Percentiles rank a stretch among this genome's conserved stretches.
These are phyloP conservation scores for Dysidea cf. avara DNA, from an alignment of 37 sponge, comb jelly and placozoan species.

Conservation along the genomic window DNA sequence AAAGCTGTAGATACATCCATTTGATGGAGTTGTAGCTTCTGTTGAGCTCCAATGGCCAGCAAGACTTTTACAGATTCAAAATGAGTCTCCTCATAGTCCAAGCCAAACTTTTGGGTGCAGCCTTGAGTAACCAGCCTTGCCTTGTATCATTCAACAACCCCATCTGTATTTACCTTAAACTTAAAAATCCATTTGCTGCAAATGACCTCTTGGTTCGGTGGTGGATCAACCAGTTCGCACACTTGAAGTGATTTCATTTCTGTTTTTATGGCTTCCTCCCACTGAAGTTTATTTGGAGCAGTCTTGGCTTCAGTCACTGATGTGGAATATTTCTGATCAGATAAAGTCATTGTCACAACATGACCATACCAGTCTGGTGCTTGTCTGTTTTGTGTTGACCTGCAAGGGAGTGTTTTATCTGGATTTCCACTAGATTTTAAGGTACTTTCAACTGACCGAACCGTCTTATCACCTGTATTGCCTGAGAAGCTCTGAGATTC, in stretches of 20 bases:
- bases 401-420: background rate
- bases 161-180: constrained; percentile 6
- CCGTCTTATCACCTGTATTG: background rate
- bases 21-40: too few relatives aligned
- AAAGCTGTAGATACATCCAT: too few relatives aligned
- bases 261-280: constrained; percentile 31
- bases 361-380: constrained; percentile 22
- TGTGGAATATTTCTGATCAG: background rate
- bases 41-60: too few relatives aligned
- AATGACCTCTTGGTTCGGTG: background rate
- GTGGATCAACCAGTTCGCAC: constrained; percentile 30
- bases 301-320: constrained; percentile 9
- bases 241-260: constrained; percentile 22
- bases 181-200: constrained; percentile 36
- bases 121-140: constrained; percentile 21
- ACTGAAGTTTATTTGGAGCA: background rate
- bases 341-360: background rate
- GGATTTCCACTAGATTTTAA: too few relatives aligned
- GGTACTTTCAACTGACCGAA: too few relatives aligned
- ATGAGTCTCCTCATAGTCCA: constrained; percentile 24
- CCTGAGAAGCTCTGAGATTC: background rate
- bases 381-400: constrained; percentile 9
- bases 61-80: constrained; percentile 10
- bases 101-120: constrained; percentile 6
- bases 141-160: constrained; percentile 9